Base-by-base conservation (phyloP, 2,113 vertebrate genomes). In the Nothoprocta perdicaria region DNA sequence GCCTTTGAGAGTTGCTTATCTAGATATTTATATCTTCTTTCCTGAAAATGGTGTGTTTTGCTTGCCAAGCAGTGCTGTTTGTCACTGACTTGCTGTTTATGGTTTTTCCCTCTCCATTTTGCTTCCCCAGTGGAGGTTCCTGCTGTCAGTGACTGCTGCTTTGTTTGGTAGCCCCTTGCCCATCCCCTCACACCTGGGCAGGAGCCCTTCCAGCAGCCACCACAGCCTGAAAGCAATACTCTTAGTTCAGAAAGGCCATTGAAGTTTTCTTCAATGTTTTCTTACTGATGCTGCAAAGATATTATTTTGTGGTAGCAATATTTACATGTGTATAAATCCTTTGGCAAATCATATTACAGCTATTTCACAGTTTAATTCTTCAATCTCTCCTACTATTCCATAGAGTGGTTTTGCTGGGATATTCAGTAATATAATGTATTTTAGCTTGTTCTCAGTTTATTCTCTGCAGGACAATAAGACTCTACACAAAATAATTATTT, bases 141-240 rank as follows among this genome's bases (percentile, higher is more conserved):
- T 3, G 26, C 2, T 3, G 26, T 52, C 40, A 29, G 8, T 2
- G 0, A 8, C 33, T 50, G 22, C 52, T 88, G 43, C 22, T 77
- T 53, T n/a, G 22, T 14, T 24, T 60, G 6, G 3, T 5, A 5
- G 40, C 33, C 83, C 19, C 50, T 77, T 18, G 68, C 72, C 68
- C 0, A 0, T 26, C 26, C 35, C 0, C 0, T 45, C n/a, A 10
- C 18, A 6, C 33, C 10, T 17, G 3, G 1, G 45, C 41, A 88
- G 13, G 58, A 72, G 92, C 78, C 4, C 6, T 84, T 86, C 74
- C 71, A 71, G 69, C 66, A 91, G 84, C 53, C 41, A 13, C 17
- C 80, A 23, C 35, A 43, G 19, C 26, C 17, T 63, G 77, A 45
- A 61, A 57, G 5, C 14, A 46, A 33, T 55, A 48, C 26, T 67